Conservation (phyloP, 2,888 invertebrate genomes). For the Leptinotarsa tumamoca region DNA sequence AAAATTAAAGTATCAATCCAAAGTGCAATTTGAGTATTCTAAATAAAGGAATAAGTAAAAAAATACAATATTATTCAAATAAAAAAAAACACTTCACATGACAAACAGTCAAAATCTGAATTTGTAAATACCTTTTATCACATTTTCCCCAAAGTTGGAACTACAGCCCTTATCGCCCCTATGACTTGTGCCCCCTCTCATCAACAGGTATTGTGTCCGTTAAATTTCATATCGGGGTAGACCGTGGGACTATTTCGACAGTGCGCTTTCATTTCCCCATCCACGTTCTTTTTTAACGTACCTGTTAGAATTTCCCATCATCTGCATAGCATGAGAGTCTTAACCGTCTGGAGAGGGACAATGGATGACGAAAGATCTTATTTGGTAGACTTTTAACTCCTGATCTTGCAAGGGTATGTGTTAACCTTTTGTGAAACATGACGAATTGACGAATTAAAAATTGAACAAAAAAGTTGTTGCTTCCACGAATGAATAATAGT, state of each 20-base stretch:
- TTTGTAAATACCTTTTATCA: too few relatives aligned
- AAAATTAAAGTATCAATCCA: too few relatives aligned
- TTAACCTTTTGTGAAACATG: neutral
- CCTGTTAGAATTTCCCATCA: conserved; percentile 56
- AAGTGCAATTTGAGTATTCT: too few relatives aligned
- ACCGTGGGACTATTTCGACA: conserved; percentile 60
- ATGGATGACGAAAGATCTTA: conserved; percentile 9
- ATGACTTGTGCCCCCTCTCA: conserved; percentile 46
- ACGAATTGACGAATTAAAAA: neutral
- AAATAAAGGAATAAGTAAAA: neutral
- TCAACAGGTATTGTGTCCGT: conserved; percentile 59
- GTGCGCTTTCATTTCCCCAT: conserved; percentile 46
- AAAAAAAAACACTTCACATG: neutral
- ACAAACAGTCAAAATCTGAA: neutral
- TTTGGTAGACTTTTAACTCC: conserved; percentile 13
- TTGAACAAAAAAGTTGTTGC: neutral
- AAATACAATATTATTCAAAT: neutral
- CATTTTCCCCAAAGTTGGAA: neutral
- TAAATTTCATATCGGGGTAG: conserved; percentile 54
- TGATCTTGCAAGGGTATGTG: conserved; percentile 6
- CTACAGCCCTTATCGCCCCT: conserved; percentile 37
- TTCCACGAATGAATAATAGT: neutral
- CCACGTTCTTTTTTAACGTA: conserved; percentile 50
- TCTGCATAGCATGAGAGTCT: conserved; percentile 53
- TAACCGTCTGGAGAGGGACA: conserved; percentile 47